Evolutionary conservation across 1,140 invertebrate genomes (phyloP).

Genomic region (Apolygus lucorum): DNA sequence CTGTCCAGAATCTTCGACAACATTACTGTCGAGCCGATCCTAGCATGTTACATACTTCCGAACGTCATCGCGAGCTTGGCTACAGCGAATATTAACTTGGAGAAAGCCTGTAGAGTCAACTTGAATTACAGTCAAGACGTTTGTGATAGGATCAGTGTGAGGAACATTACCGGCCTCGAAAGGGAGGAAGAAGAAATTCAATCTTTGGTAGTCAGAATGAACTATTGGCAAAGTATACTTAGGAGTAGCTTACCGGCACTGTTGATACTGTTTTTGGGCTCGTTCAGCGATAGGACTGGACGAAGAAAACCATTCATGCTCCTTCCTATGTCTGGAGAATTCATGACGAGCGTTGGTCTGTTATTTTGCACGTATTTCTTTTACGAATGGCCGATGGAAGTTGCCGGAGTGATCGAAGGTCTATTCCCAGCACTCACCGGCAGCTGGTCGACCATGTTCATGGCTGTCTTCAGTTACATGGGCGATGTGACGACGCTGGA

Average conservation of each 20-base stretch:
- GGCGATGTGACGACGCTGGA: constrained; percentile 72
- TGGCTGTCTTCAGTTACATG: constrained; percentile 83
- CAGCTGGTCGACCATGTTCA: constrained; percentile 80
- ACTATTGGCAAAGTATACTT: constrained; percentile 68
- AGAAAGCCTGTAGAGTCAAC: constrained; percentile 75
- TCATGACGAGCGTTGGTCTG: constrained; percentile 63
- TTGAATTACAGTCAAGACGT: constrained; percentile 56
- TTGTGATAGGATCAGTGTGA: constrained; percentile 58
- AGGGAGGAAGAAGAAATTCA: constrained; percentile 59
- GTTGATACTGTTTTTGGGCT: constrained; percentile 64
- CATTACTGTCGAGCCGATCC: constrained; percentile 69
- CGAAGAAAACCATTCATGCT: constrained; percentile 76
- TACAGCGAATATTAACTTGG: constrained; percentile 70
- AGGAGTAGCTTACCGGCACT: constrained; percentile 64
- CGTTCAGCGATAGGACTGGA: constrained; percentile 44
- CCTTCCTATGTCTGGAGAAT: constrained; percentile 69
- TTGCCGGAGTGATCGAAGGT: constrained; percentile 61
- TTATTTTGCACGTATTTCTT: constrained; percentile 71
- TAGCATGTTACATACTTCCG: constrained; percentile 70
- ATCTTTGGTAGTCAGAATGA: constrained; percentile 64
- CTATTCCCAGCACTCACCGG: constrained; percentile 69
- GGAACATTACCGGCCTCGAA: constrained; percentile 60
- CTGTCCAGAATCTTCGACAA: constrained; percentile 43
- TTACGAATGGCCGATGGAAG: constrained; percentile 54
- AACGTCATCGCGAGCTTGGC: constrained; percentile 65